Evolutionary conservation across 2,113 vertebrate genomes (phyloP).

Genomic region (Archilochus colubris): DNA sequence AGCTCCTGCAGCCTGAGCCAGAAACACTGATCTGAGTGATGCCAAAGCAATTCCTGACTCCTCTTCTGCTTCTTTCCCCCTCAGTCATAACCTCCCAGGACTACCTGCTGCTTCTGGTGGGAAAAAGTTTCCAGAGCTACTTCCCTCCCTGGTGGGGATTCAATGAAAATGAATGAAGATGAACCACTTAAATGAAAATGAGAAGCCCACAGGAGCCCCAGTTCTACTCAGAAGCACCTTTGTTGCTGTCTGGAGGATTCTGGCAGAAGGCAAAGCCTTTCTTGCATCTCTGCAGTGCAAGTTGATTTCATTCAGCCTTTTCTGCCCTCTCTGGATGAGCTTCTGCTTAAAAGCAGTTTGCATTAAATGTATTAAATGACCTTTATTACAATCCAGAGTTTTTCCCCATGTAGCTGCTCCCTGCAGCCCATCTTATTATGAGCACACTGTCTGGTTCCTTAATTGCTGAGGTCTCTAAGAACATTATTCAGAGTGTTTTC

Average conservation of each 20-base stretch:
- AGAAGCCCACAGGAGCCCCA: slow-evolving; percentile 65
- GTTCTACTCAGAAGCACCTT: slow-evolving; percentile 80
- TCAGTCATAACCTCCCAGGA: slow-evolving; percentile 88
- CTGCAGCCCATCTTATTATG: not conserved
- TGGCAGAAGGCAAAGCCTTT: slow-evolving; percentile 80
- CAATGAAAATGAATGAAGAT: not conserved
- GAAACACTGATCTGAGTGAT: not conserved
- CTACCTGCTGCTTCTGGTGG: slow-evolving; percentile 84
- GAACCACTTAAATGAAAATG: slow-evolving; percentile 71
- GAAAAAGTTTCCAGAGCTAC: not conserved
- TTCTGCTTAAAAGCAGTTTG: not conserved
- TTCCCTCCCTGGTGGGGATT: slow-evolving; percentile 79
- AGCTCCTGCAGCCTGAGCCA: not conserved
- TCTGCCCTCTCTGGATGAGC: not conserved
- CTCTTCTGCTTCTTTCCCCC: not conserved
- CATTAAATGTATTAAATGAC: not conserved
- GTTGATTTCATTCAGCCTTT: not conserved
- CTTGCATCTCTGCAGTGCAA: not conserved
- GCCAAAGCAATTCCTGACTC: not conserved
- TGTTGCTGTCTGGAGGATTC: slow-evolving; percentile 86
- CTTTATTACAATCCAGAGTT: not conserved
- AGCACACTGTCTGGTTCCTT: not conserved
- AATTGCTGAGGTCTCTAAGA: not conserved
- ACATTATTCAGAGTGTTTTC: not conserved
- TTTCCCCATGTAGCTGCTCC: not conserved